These are phyloP conservation scores for Plagodis pulveraria DNA, from an alignment of 2,888 invertebrate genomes.

Conservation along the genomic window DNA sequence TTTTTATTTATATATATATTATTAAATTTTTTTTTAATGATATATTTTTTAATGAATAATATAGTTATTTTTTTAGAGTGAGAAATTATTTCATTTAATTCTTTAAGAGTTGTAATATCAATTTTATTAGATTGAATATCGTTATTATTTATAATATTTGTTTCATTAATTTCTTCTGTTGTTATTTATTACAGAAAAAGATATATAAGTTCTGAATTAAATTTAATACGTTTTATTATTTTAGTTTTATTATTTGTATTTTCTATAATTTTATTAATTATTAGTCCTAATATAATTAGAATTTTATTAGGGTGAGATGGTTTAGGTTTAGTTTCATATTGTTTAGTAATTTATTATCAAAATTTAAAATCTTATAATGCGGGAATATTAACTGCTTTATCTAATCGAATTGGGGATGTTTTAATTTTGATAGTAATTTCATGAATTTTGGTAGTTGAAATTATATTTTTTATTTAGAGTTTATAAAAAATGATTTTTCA, in stretches of 20 bases:
- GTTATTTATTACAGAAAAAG: constrained; percentile 69
- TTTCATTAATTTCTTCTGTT: constrained; percentile 87
- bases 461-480: constrained; percentile 82
- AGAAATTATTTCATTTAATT: constrained; percentile 65
- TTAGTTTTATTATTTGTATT: constrained; percentile 77
- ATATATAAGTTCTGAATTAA: constrained; percentile 81
- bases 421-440: constrained; percentile 86
- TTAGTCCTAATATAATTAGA: constrained; percentile 88
- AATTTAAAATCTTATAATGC: constrained; percentile 88
- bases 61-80: constrained; percentile 81
- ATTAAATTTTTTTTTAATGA: constrained; percentile 64
- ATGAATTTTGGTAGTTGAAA: constrained; percentile 83
- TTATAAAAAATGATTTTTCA: constrained; percentile 70
- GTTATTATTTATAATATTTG: constrained; percentile 86
- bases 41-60: constrained; percentile 79
- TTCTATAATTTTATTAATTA: constrained; percentile 88
- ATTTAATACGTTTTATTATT: constrained; percentile 85
- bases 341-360: constrained; percentile 89
- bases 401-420: constrained; percentile 82
- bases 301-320: constrained; percentile 91
- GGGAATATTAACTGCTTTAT: constrained; percentile 87
- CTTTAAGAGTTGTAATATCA: constrained; percentile 68
- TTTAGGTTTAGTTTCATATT: constrained; percentile 89
- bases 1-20: constrained; percentile 76
- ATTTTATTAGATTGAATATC: constrained; percentile 88